Percentiles rank a stretch among this genome's conserved stretches.
phyloP scores from a whole-genome alignment of 1,140 invertebrate genomes.

The Halyomorpha halys region DNA sequence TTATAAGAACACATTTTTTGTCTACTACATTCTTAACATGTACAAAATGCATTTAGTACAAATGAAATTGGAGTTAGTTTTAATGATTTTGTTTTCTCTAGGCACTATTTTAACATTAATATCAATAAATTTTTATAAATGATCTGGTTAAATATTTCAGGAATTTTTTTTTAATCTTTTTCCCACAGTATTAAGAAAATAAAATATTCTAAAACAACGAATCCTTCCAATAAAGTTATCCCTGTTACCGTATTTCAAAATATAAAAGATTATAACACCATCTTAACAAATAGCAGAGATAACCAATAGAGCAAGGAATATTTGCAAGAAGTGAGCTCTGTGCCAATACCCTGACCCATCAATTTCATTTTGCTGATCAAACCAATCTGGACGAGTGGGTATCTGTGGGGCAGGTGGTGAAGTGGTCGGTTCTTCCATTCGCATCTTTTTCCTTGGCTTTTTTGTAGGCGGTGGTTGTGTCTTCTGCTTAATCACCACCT shows the following conservation, averaged over 20 bases:
- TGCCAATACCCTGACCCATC: neutral
- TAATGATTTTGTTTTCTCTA: too few relatives aligned
- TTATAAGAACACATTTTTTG: too few relatives aligned
- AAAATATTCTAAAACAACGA: neutral
- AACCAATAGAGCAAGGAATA: neutral
- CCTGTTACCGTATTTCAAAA: neutral
- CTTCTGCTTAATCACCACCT: neutral
- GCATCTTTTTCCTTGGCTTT: neutral
- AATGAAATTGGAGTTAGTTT: too few relatives aligned
- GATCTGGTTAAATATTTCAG: too few relatives aligned
- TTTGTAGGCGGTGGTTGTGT: neutral
- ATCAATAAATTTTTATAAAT: too few relatives aligned
- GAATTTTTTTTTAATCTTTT: neutral
- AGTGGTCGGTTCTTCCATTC: neutral
- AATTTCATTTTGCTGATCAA: constrained; percentile 3
- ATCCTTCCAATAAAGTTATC: neutral
- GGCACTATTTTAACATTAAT: too few relatives aligned
- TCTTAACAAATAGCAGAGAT: neutral
- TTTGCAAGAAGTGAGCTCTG: neutral
- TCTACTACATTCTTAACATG: too few relatives aligned
- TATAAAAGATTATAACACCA: neutral
- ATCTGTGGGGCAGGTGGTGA: neutral
- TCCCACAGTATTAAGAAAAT: neutral
- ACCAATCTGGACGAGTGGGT: neutral
- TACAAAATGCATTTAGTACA: too few relatives aligned